Percentiles rank a stretch among this genome's conserved stretches.
Evolutionary conservation across 2,888 invertebrate genomes (phyloP).

Genomic region (Sphaeridia pumilis): DNA sequence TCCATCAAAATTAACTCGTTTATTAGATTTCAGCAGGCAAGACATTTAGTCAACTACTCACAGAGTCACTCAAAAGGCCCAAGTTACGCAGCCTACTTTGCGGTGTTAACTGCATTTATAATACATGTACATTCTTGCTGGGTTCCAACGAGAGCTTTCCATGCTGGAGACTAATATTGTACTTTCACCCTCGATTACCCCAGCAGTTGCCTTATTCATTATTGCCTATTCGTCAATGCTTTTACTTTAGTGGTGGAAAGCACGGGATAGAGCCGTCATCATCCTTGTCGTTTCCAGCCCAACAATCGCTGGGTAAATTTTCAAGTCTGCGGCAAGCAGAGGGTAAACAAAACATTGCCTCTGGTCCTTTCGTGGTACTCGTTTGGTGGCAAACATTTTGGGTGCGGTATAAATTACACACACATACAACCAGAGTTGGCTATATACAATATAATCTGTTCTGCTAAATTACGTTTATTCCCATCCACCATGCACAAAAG

Average conservation of each 20-base stretch:
- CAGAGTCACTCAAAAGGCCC: neutral
- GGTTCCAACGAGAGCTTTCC: neutral
- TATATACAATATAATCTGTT: neutral
- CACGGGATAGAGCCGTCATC: too few relatives aligned
- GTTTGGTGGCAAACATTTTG: too few relatives aligned
- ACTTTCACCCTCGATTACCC: constrained; percentile 2
- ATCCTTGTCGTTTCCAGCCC: too few relatives aligned
- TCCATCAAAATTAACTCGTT: too few relatives aligned
- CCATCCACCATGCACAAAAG: constrained; percentile 1
- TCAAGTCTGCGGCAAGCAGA: too few relatives aligned
- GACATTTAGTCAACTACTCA: neutral
- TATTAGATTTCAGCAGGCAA: too few relatives aligned
- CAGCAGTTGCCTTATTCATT: neutral
- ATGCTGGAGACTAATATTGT: constrained; percentile 1
- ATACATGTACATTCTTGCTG: neutral
- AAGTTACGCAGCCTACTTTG: neutral
- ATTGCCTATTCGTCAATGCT: too few relatives aligned
- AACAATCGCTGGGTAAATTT: too few relatives aligned
- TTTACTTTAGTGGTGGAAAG: neutral
- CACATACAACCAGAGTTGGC: too few relatives aligned
- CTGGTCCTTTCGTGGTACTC: too few relatives aligned
- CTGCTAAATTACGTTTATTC: constrained; percentile 2
- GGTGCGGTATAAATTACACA: too few relatives aligned
- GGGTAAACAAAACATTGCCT: too few relatives aligned
- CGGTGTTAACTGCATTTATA: neutral